Conservation (phyloP, 2,797 vertebrate species). For the Yasuhikotakia modesta region DNA sequence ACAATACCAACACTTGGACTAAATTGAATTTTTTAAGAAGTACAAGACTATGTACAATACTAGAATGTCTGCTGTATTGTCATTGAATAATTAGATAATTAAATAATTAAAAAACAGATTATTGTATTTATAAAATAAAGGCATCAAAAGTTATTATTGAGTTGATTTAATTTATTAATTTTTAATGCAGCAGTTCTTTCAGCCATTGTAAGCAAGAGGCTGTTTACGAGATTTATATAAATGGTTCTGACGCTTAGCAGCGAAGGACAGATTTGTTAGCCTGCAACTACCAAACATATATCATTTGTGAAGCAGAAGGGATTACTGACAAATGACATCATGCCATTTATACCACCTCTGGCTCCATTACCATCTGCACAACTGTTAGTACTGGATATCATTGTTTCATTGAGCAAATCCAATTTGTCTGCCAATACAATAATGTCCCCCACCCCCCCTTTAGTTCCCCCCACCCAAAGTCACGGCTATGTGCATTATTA, state of each 20-base stretch:
- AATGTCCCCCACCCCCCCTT: constrained; percentile 15
- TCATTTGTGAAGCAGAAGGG: neutral
- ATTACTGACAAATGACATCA: neutral
- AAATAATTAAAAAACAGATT: too few species aligned
- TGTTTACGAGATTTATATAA: neutral
- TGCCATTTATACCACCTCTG: neutral
- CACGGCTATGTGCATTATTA: constrained; percentile 48
- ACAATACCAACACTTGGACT: neutral
- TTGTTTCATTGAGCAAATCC: constrained; percentile 28
- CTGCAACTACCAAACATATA: neutral
- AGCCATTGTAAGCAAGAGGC: neutral
- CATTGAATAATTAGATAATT: too few species aligned
- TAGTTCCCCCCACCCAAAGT: neutral
- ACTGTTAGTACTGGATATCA: neutral
- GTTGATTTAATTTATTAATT: neutral
- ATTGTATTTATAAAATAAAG: neutral
- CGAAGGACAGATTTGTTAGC: neutral
- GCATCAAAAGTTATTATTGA: neutral
- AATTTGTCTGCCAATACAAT: constrained; percentile 47
- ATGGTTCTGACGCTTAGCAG: neutral
- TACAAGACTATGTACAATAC: neutral
- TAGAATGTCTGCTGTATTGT: neutral
- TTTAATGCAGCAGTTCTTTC: neutral
- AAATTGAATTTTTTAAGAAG: neutral
- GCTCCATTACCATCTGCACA: neutral